Percentiles rank a stretch among this genome's conserved stretches.
Conservation (phyloP, 2,113 vertebrate species). For the Melanostigma gelatinosum region DNA sequence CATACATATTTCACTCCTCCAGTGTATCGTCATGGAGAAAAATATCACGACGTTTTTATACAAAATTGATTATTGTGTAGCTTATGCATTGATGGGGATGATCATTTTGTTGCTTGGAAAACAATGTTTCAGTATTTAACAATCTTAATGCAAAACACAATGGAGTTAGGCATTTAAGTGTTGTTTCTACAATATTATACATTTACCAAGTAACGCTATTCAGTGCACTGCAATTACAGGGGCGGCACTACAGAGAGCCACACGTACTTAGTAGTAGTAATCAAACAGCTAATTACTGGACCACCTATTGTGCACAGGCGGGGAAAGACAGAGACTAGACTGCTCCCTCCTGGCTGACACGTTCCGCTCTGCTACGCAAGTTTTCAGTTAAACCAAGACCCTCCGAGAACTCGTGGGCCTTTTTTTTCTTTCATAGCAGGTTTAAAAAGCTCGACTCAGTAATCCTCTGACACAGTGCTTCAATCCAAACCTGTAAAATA, state of each 20-base stretch:
- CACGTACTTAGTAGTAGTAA: conserved; percentile 39
- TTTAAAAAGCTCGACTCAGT: conserved; percentile 28
- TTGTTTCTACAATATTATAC: conserved; percentile 54
- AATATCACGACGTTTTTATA: conserved; percentile 22
- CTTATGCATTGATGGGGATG: conserved; percentile 28
- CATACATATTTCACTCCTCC: conserved; percentile 6
- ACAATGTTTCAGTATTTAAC: conserved; percentile 25
- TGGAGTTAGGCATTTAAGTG: conserved; percentile 17
- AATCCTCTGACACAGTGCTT: conserved; percentile 37
- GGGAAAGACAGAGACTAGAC: conserved; percentile 28
- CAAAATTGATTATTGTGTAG: conserved; percentile 17
- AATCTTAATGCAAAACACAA: conserved; percentile 40
- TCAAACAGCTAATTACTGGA: conserved; percentile 56
- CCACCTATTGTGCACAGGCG: conserved; percentile 22
- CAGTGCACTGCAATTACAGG: conserved; percentile 56
- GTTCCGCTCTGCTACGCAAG: conserved; percentile 11
- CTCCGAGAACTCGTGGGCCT: conserved; percentile 16
- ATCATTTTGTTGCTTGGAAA: conserved; percentile 9
- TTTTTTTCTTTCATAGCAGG: conserved; percentile 38
- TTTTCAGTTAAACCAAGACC: conserved; percentile 36
- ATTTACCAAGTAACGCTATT: conserved; percentile 53
- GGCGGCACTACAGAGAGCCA: conserved; percentile 48
- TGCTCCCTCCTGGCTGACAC: conserved; percentile 19
- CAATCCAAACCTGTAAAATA: conserved; percentile 41
- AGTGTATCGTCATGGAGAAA: conserved; percentile 9